Base-by-base conservation (phyloP, 2,888 invertebrate species). In the Carterocephalus palaemon region DNA sequence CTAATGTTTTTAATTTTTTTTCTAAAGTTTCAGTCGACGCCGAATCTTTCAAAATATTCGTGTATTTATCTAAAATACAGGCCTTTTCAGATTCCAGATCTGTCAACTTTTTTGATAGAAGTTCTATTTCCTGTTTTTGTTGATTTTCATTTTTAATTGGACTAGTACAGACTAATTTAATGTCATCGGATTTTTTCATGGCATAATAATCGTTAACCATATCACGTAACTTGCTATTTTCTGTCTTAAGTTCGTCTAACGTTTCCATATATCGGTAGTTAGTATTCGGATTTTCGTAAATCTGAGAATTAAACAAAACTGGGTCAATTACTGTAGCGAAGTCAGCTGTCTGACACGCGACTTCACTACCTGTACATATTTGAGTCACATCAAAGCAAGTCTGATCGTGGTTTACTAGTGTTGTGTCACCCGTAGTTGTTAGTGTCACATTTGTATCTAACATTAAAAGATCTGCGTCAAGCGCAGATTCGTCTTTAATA, bases 381-480 rank as follows among this genome's bases (percentile, higher is more conserved):
- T 76, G 76, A 22, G 77, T 77, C 20, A 71, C 53, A 53, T 83
- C 79, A 47, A 79, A 67, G 51, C 75, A 75, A 4, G 78, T 80
- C 62, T 80, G 78, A 48, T 83, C 80, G 51, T 67, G 66, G 3
- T 66, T 70, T 19, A 67, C 54, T 17, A 82, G 53, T 36, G 84
- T 84, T 46, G 72, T 80, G 54, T 84, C 75, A 15, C 66, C 67
- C 20, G 60, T 65, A 13, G 78, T 75, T 4, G 74, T 70, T 32
- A 82, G 48, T 2, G 79, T 81, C n/a, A 80, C 47, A 57, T 85
- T 85, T 15, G 83, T 82, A 47, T 86, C 85, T 46, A 86, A 60
- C 85, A 86, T 85, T 40, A 85, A 64, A 4, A 83, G 60, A 56
- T 86, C 85, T 3, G 76, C 73, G 52, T 85, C 85, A 43, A 82